Evolutionary conservation across 2,797 vertebrate species (phyloP).

Genomic region (Sciurus carolinensis): DNA sequence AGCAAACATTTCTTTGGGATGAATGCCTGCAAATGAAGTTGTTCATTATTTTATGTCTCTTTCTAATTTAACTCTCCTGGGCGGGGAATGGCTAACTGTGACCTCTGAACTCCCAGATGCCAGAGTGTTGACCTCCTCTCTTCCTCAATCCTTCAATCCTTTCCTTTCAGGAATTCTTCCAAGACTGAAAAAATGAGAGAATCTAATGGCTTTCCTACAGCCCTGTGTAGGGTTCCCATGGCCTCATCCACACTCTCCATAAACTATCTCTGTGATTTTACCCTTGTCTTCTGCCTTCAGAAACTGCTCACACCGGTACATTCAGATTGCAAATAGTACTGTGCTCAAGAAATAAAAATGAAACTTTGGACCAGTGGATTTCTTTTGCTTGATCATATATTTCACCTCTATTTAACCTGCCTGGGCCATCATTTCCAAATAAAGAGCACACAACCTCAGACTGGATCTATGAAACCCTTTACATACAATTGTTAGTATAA

Average conservation of each 20-base stretch:
- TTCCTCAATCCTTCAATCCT: not conserved
- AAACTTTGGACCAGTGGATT: not conserved
- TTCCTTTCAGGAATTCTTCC: slow-evolving; percentile 10
- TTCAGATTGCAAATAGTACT: not conserved
- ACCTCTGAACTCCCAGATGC: not conserved
- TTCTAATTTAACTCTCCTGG: not conserved
- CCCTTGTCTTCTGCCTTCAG: not conserved
- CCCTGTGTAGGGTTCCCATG: not conserved
- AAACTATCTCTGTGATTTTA: not conserved
- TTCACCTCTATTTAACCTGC: not conserved
- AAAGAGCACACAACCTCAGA: not conserved
- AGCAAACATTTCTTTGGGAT: not conserved
- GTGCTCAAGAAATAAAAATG: not conserved
- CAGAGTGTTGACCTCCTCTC: not conserved
- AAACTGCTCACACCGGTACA: not conserved
- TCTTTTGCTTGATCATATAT: not conserved
- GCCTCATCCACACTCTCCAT: not conserved
- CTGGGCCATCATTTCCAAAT: not conserved
- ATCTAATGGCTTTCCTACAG: not conserved
- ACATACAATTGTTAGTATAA: not conserved
- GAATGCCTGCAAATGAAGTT: not conserved
- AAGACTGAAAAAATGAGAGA: not conserved
- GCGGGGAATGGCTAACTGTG: not conserved
- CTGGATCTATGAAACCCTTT: not conserved
- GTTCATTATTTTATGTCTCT: not conserved